Evolutionary conservation across 2,113 vertebrate genomes (phyloP).

Genomic region (Phyllopteryx taeniolatus): DNA sequence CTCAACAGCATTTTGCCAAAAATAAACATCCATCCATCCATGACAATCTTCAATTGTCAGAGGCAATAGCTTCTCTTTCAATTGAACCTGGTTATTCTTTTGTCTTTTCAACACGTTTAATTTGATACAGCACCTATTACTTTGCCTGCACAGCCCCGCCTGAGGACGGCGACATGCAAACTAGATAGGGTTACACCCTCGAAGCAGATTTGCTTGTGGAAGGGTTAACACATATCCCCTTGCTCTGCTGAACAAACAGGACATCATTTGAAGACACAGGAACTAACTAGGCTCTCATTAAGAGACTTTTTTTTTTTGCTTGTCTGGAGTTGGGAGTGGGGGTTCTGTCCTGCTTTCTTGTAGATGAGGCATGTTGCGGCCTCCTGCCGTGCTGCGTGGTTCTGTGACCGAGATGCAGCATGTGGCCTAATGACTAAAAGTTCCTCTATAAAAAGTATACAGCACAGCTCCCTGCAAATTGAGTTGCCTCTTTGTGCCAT

Average conservation of each 20-base stretch:
- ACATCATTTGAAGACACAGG: constrained; percentile 72
- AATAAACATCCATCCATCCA: constrained; percentile 54
- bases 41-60: constrained; percentile 75
- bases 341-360: constrained; percentile 43
- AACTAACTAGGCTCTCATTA: constrained; percentile 68
- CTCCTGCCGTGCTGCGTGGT: constrained; percentile 71
- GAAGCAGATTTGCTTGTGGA: constrained; percentile 76
- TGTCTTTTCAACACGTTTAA: constrained; percentile 69
- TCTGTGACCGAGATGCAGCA: constrained; percentile 73
- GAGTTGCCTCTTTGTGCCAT: constrained; percentile 79
- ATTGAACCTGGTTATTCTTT: constrained; percentile 54
- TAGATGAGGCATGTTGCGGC: constrained; percentile 62
- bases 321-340: constrained; percentile 20
- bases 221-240: constrained; percentile 71
- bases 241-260: constrained; percentile 69
- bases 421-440: constrained; percentile 81
- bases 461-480: constrained; percentile 70
- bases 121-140: constrained; percentile 79
- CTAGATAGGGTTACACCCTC: constrained; percentile 80
- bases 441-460: constrained; percentile 82
- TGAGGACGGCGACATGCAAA: constrained; percentile 77
- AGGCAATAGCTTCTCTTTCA: constrained; percentile 61
- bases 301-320: constrained; percentile 36
- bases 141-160: constrained; percentile 74
- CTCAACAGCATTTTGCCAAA: constrained; percentile 59